Conservation (phyloP, 2,113 vertebrate species). For the Podarcis muralis region DNA sequence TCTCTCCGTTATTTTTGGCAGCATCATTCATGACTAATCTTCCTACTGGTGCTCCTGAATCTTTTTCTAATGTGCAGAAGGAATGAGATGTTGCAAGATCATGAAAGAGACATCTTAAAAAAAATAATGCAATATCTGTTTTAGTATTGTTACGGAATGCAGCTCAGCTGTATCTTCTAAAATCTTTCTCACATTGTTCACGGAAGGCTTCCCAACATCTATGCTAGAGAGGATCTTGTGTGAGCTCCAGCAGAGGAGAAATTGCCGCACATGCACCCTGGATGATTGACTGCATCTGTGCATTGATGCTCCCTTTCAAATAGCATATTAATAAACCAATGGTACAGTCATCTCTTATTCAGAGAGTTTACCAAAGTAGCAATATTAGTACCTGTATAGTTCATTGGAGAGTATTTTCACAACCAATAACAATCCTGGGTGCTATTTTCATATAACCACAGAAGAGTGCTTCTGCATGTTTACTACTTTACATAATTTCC, state of each 20-base stretch:
- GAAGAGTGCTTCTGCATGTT: background rate
- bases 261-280: background rate
- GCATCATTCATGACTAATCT: background rate
- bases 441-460: background rate
- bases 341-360: background rate
- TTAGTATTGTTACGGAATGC: background rate
- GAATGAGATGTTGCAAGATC: background rate
- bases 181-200: background rate
- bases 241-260: background rate
- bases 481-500: background rate
- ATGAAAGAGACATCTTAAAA: background rate
- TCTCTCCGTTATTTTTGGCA: background rate
- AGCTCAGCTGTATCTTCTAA: background rate
- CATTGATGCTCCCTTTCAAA: background rate
- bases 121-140: constrained; percentile 9
- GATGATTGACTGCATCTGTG: background rate
- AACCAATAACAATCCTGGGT: background rate
- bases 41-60: background rate
- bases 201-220: rapidly evolving
- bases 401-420: background rate
- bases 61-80: background rate
- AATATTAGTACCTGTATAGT: background rate
- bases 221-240: background rate
- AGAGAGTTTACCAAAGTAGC: background rate
- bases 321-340: background rate